A percentile compares a stretch with the other conserved stretches of the same genome.
Conservation (phyloP, 37 sponge, comb jelly and placozoan species). For the Corticium candelabrum region DNA sequence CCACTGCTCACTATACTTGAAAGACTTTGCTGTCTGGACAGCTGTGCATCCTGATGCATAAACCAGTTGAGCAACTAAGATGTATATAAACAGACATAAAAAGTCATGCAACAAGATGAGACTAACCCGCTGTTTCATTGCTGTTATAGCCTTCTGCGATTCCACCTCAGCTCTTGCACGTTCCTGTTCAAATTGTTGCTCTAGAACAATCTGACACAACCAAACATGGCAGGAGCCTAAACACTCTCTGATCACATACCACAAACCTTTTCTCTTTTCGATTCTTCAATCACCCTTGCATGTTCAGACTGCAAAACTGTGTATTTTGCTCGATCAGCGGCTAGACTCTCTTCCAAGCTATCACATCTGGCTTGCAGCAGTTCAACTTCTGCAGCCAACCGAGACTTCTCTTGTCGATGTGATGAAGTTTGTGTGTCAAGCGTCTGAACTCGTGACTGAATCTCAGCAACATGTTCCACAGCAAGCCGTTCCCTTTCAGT, state of each 20-base stretch:
- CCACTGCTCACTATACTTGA: too few relatives aligned
- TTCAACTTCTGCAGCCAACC: constrained; percentile 55
- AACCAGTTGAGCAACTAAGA: too few relatives aligned
- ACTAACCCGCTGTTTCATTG: too few relatives aligned
- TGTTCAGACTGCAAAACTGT: background rate
- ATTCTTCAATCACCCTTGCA: background rate
- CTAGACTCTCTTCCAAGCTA: constrained; percentile 48
- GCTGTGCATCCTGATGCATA: background rate
- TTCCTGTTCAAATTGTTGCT: background rate
- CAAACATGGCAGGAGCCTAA: background rate
- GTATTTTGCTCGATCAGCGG: background rate
- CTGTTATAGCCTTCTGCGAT: too few relatives aligned
- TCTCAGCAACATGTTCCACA: constrained; percentile 34
- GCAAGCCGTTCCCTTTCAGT: constrained; percentile 45
- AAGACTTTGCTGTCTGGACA: background rate
- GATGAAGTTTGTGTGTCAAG: constrained; percentile 42
- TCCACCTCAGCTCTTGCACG: background rate
- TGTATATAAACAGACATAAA: too few relatives aligned
- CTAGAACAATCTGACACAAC: background rate
- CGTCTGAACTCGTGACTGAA: constrained; percentile 25
- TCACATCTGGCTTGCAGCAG: constrained; percentile 44
- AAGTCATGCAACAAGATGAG: too few relatives aligned
- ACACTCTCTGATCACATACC: too few relatives aligned
- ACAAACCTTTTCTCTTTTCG: background rate
- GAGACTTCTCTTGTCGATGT: constrained; percentile 51